A percentile compares a stretch with the other conserved stretches of the same genome.
Conservation (phyloP, 2,113 vertebrate genomes). For the Scomber scombrus region DNA sequence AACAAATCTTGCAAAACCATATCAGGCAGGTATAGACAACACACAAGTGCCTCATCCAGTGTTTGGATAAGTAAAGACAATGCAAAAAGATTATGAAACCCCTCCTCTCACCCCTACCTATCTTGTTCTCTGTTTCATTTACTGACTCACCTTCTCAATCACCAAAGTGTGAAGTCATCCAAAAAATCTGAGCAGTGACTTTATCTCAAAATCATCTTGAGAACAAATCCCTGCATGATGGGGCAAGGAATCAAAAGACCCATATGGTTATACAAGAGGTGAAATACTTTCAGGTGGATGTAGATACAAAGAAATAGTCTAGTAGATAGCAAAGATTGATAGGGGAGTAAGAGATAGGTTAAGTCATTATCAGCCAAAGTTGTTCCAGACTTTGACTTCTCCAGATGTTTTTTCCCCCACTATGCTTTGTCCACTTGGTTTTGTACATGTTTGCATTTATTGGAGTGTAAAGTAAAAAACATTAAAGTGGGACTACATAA, state of each 20-base stretch:
- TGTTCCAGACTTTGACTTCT: constrained; percentile 46
- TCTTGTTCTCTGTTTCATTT: neutral
- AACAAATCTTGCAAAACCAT: constrained; percentile 38
- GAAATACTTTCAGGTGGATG: constrained; percentile 48
- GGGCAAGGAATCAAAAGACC: constrained; percentile 53
- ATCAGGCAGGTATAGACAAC: constrained; percentile 58
- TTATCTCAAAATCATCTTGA: constrained; percentile 48
- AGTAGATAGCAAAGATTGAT: constrained; percentile 52
- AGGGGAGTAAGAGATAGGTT: constrained; percentile 20
- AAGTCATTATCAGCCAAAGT: constrained; percentile 40
- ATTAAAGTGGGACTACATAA: neutral
- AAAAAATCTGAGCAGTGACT: constrained; percentile 35
- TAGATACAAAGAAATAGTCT: constrained; percentile 34
- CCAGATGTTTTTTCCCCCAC: constrained; percentile 38
- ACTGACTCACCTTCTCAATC: constrained; percentile 58
- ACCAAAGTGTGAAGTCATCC: constrained; percentile 54
- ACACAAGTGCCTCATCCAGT: neutral
- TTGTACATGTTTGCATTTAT: neutral
- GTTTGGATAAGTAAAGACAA: constrained; percentile 26
- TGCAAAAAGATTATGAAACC: constrained; percentile 17
- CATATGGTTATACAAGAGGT: constrained; percentile 22
- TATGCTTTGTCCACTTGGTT: neutral
- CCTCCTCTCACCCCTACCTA: neutral
- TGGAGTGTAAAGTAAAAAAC: neutral
- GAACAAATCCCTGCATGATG: constrained; percentile 55